Evolutionary conservation across 2,797 vertebrate genomes (phyloP), one percentile per base, ranked within the genome.

Genomic region (Dicrostonyx torquatus): DNA sequence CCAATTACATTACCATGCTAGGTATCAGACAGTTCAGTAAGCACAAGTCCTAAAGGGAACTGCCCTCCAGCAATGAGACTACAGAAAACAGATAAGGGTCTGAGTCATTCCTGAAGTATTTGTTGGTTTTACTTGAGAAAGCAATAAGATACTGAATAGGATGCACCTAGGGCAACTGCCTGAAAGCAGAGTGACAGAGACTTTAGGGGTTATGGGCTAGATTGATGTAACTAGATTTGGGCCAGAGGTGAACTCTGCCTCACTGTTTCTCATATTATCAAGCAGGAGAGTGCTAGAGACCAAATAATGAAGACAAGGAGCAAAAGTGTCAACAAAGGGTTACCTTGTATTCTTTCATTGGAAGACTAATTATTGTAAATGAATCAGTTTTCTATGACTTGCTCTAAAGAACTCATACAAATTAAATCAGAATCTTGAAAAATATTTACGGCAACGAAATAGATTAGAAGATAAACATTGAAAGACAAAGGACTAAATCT

Each of bases 1-100:
- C 20, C 92, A 91, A 68, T 90, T 89, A 80, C 6, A 79, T 50
- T 86, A 75, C 45, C 0, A 72, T 87, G 72, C 84, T 93, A 77
- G n/a, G 2, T 4, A 22, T 58, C 34, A 66, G 29, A 64, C 5
- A 60, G 66, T 22, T 62, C 3, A 9, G 10, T 31, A 94, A 40
- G 20, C n/a, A 66, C 40, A 84, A 89, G 48, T 10, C 43, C 17
- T 48, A 92, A 94, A 58, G 68, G 6, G 12, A 68, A 5, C 53
- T 75, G 75, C 70, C 70, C 84, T 80, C 18, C 1, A 75, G 17
- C 1, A 37, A 66, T 1, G 12, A 10, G 6, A 73, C 62, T 83
- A 75, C 7, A 60, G 29, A 55, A 26, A 13, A 70, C 8, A 87
- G n/a, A 22, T 91, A 62, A 85, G 17, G 11, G 24, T 73, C 14